Base-by-base conservation (phyloP, 2,888 invertebrate genomes). In the Ornithoptera alexandrae region DNA sequence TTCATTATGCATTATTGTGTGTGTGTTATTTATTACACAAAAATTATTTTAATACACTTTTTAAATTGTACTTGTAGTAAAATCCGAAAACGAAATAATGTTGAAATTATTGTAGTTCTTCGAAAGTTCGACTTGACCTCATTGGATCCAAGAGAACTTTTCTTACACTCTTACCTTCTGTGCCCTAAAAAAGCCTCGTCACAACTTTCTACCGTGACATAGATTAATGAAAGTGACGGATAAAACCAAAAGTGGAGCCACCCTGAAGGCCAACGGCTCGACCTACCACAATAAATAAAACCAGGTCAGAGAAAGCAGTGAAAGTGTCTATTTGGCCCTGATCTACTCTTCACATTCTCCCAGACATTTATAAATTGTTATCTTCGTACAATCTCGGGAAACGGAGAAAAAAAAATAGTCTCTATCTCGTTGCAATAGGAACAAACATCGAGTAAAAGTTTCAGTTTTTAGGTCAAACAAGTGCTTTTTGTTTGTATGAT, bases 231-330 rank as follows among this genome's bases (percentile, higher is more conserved):
- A 89, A 90, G 90, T 89, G 87, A 85, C 81, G 80, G 84, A 86
- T 84, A 88, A 89, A 90, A 90, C 78, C 77, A 88, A 88, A 84
- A 88, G 89, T 89, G 84, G 76, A 73, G 76, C 79, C 80, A 85
- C 86, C 89, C 88, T 76, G 87, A 88, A 89, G 90, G 91, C 82
- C 87, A 75, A 67, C 81, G 71, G 76, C 80, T 80, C 81, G 86
- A 88, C 90, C 89, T 89, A 85, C 86, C 81, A 84, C 87, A 87
- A 85, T 78, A 79, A 77, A 73, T 71, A 70, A 69, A 77, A 78
- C 85, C 87, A 83, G 88, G 90, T 84, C 88, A 73, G 86, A 84
- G 91, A 91, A 91, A 92, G 86, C 80, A 85, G 90, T 83, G 90
- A 91, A 90, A 91, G 90, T 87, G 74, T 80, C 79, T 79, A 81